These are phyloP conservation scores for Dichetophora obliterata DNA, from an alignment of 2,888 invertebrate species.

Conservation along the genomic window DNA sequence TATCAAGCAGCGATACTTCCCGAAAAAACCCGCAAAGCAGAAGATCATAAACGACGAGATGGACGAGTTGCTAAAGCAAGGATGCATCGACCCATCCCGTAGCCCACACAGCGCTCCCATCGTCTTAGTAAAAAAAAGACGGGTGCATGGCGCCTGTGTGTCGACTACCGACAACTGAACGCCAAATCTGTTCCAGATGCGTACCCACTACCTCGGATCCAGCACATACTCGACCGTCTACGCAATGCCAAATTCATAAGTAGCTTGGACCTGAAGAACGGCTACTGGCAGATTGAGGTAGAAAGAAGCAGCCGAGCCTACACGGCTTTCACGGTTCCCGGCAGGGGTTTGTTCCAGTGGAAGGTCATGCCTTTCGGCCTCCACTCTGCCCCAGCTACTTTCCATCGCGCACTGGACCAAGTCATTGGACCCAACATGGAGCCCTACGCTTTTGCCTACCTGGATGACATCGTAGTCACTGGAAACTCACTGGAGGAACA, in stretches of 20 bases:
- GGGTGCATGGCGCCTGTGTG: conserved; percentile 31
- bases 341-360: conserved; percentile 13
- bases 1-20: conserved; percentile 43
- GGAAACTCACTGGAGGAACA: not conserved
- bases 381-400: not conserved
- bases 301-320: not conserved
- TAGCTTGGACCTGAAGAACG: not conserved
- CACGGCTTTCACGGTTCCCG: not conserved
- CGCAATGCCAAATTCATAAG: not conserved
- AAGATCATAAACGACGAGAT: conserved; percentile 33
- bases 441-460: not conserved
- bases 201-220: not conserved
- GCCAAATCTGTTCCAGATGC: not conserved
- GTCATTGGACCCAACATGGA: conserved; percentile 1
- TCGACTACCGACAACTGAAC: not conserved
- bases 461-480: not conserved
- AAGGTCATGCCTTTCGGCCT: conserved; percentile 25
- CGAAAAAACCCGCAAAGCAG: conserved; percentile 40
- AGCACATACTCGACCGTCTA: not conserved
- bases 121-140: conserved; percentile 38
- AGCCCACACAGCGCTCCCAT: conserved; percentile 42
- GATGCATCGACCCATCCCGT: conserved; percentile 35
- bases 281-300: not conserved
- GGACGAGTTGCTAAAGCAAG: conserved; percentile 22
- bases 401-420: not conserved